phyloP scores from a whole-genome alignment of 2,113 vertebrate genomes.

The Mesembrinibis cayennensis region DNA sequence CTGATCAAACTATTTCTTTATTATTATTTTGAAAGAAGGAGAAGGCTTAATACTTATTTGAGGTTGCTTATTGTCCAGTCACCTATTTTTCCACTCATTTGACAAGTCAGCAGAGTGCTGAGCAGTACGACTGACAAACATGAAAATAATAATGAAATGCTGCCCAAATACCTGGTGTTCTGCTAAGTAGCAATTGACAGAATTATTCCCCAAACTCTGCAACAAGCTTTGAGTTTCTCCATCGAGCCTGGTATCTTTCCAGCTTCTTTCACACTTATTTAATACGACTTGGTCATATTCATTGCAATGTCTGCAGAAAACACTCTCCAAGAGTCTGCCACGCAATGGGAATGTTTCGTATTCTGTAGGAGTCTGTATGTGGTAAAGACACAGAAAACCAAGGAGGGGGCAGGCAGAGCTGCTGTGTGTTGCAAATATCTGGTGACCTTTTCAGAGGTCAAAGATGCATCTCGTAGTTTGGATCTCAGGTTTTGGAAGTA shows the following conservation, averaged over 20 bases:
- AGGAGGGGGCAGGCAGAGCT: slow-evolving; percentile 27
- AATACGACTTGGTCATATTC: slow-evolving; percentile 18
- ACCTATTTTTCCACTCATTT: background rate
- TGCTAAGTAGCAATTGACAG: background rate
- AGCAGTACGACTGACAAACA: background rate
- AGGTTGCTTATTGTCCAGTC: background rate
- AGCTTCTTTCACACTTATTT: background rate
- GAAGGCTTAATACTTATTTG: background rate
- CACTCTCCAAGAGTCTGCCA: background rate
- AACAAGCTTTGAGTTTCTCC: background rate
- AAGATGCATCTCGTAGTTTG: slow-evolving; percentile 18
- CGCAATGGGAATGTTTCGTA: slow-evolving; percentile 11
- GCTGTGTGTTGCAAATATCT: slow-evolving; percentile 57
- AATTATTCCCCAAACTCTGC: background rate
- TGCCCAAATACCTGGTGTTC: background rate
- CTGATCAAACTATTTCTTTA: background rate
- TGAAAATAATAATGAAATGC: background rate
- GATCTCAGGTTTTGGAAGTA: background rate
- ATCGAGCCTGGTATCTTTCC: background rate
- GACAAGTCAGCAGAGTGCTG: background rate
- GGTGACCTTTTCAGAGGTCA: slow-evolving; percentile 49
- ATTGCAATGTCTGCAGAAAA: slow-evolving; percentile 4
- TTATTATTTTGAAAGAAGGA: background rate
- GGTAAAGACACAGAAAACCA: slow-evolving; percentile 55
- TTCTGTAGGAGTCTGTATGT: background rate